Evolutionary conservation across 2,113 vertebrate species (phyloP), one percentile per base, ranked within the genome.

Genomic region (Cettia cetti): DNA sequence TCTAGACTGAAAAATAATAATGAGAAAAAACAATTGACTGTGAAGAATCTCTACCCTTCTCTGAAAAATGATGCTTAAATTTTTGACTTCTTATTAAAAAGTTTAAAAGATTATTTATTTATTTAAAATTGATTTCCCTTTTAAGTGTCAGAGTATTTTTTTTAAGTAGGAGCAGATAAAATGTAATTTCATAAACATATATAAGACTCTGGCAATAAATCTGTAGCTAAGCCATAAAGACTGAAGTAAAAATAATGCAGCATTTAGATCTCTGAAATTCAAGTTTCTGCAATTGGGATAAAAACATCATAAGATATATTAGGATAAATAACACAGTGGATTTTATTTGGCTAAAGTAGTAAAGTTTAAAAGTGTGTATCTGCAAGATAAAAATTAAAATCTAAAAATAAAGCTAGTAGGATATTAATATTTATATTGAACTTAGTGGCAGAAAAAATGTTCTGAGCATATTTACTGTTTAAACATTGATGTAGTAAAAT

Each of bases 341-440:
- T 91, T 92, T 90, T 84, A 61, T 35, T 54, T 39, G 45, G 64
- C 53, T 90, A 81, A 91, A 92, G 80, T 52, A 54, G 44, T 72
- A 33, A 35, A 42, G 40, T 90, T 80, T 69, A 61, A 84, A 78
- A 93, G 47, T 81, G 42, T 8, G 42, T 92, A 49, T 93, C 72
- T 94, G 77, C 59, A 95, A 92, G 42, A 57, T 95, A 74, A 82
- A 96, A 87, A 94, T 92, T 94, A 91, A 91, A 86, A 96, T 95
- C 94, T 94, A 94, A 94, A 95, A 96, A 89, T 92, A 95, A 30
- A 92, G n/a, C 70, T 56, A 70, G 78, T 74, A 81, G 3, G 13
- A 39, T 94, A 96, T 97, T 97, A 97, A 97, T 97, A 96, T 97
- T 97, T 96, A 97, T 96, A 65, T 49, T 92, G 71, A 93, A 94